A percentile compares a stretch with the other conserved stretches of the same genome.
Evolutionary conservation across 30 jellyfish, hydroid and myxozoan species (phyloP).

Genomic region (Hydractinia echinata): DNA sequence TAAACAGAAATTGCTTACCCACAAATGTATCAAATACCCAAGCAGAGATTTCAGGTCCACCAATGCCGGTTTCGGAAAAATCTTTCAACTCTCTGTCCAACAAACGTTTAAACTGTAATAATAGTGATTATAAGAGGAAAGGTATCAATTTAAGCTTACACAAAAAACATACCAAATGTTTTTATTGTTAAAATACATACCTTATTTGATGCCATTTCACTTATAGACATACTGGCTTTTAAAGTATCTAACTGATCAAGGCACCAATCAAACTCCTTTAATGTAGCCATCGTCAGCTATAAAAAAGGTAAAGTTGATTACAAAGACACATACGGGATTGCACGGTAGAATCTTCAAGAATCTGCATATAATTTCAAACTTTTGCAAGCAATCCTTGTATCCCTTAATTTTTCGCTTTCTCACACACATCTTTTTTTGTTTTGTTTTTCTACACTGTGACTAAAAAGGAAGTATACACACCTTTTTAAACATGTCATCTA

Average conservation of each 20-base stretch:
- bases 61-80: conserved; percentile 71
- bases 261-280: conserved; percentile 97
- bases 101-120: conserved; percentile 57
- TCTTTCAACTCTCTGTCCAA: conserved; percentile 77
- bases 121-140: neutral
- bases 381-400: neutral
- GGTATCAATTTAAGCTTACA: too few species aligned
- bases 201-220: conserved; percentile 98
- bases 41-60: conserved; percentile 85
- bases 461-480: conserved; percentile 27
- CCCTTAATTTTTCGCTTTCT: too few species aligned
- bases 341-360: too few species aligned
- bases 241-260: conserved; percentile 82
- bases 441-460: too few species aligned
- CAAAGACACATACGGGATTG: neutral
- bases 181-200: conserved; percentile 10
- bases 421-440: too few species aligned
- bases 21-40: conserved; percentile 80
- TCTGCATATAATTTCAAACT: neutral
- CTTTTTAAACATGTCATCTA: conserved; percentile 93
- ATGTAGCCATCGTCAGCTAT: conserved; percentile 89
- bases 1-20: conserved; percentile 41
- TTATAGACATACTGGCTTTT: conserved; percentile 91
- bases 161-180: too few species aligned
- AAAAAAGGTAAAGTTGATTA: neutral